Evolutionary conservation across 2,797 vertebrate species (phyloP).

Genomic region (Todus mexicanus): DNA sequence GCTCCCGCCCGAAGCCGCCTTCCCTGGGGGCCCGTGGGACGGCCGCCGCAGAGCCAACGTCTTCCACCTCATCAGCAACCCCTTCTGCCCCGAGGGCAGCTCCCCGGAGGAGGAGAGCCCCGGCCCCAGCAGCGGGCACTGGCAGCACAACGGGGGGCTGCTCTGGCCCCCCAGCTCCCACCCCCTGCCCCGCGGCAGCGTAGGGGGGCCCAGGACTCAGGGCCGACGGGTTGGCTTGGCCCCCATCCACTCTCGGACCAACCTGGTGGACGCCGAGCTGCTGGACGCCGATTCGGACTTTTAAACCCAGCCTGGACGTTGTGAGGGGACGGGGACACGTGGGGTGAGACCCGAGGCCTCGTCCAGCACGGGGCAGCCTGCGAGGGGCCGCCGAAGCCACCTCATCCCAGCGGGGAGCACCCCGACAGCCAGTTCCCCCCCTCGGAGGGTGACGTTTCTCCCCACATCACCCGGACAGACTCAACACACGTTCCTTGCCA

Average conservation of each 20-base stretch:
- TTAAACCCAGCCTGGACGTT: neutral
- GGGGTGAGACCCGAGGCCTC: neutral
- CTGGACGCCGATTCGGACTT: conserved; percentile 94
- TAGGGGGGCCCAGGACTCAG: conserved; percentile 68
- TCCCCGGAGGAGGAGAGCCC: conserved; percentile 65
- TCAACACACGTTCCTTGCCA: neutral
- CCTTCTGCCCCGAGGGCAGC: conserved; percentile 71
- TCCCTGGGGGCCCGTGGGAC: fast-evolving
- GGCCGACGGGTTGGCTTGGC: conserved; percentile 74
- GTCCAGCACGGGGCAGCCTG: neutral
- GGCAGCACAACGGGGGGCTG: conserved; percentile 54
- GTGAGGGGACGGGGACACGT: fast-evolving
- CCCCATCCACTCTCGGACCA: conserved; percentile 91
- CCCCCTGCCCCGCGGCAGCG: conserved; percentile 29
- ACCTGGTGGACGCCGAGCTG: conserved; percentile 91
- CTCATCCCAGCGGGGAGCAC: fast-evolving
- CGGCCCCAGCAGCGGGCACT: neutral
- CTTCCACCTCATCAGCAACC: conserved; percentile 70
- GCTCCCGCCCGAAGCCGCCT: neutral
- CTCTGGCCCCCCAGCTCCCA: conserved; percentile 33
- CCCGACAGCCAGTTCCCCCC: neutral
- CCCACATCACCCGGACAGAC: fast-evolving
- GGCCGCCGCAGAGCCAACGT: neutral
- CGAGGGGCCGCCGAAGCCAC: neutral
- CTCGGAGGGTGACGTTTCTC: fast-evolving